Percentiles rank a stretch among this genome's conserved stretches.
Conservation (phyloP, 2,888 invertebrate species). For the Scaptomyza flava region DNA sequence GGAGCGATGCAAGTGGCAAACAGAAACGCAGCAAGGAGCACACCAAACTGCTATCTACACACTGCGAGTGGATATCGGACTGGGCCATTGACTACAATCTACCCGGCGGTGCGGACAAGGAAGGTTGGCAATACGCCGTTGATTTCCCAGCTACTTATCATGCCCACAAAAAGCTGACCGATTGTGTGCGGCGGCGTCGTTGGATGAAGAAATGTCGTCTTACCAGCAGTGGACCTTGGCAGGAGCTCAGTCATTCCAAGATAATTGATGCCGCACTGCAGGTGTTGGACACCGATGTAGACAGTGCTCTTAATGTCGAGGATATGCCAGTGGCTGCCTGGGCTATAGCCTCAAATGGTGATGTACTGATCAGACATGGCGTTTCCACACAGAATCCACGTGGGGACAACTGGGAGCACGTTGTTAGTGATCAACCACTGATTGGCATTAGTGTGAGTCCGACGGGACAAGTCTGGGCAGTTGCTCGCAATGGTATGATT, state of each 20-base stretch:
- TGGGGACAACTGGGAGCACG: conserved; percentile 86
- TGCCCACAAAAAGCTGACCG: conserved; percentile 93
- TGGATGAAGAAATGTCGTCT: conserved; percentile 94
- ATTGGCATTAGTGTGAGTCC: conserved; percentile 89
- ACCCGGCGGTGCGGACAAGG: conserved; percentile 94
- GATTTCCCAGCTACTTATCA: conserved; percentile 96
- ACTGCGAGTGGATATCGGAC: conserved; percentile 96
- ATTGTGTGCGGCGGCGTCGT: conserved; percentile 93
- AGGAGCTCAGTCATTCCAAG: conserved; percentile 93
- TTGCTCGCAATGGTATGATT: conserved; percentile 92
- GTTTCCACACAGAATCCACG: conserved; percentile 90
- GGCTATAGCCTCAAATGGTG: conserved; percentile 94
- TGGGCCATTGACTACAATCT: conserved; percentile 97
- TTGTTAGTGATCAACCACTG: conserved; percentile 91
- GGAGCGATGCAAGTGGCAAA: conserved; percentile 95
- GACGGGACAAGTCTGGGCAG: conserved; percentile 91
- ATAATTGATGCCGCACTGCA: conserved; percentile 92
- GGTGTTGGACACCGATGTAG: conserved; percentile 85
- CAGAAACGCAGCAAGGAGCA: conserved; percentile 94
- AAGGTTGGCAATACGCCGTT: conserved; percentile 98
- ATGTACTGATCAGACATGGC: conserved; percentile 92
- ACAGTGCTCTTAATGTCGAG: conserved; percentile 64
- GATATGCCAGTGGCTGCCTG: conserved; percentile 87
- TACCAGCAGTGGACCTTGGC: conserved; percentile 94
- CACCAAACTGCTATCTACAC: conserved; percentile 92